Percentiles rank a stretch among this genome's conserved stretches.
These are phyloP conservation scores for Marisa cornuarietis DNA, from an alignment of 1,140 invertebrate genomes.

Conservation along the genomic window DNA sequence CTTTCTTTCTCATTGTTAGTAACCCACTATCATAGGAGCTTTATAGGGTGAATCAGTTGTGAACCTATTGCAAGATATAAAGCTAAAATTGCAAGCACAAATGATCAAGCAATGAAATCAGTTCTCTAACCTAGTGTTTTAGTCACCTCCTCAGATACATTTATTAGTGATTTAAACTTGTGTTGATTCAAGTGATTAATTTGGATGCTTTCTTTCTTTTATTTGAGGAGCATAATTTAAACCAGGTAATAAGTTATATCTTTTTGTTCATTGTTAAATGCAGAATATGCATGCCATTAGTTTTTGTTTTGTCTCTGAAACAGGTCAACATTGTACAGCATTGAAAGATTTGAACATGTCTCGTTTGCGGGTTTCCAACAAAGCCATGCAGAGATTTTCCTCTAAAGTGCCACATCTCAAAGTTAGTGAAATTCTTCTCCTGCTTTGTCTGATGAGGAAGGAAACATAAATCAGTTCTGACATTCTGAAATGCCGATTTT, in stretches of 20 bases:
- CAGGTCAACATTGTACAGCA: conserved; percentile 3
- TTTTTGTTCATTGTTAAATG: background rate
- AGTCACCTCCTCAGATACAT: too few species aligned
- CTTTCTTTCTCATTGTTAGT: too few species aligned
- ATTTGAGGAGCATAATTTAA: background rate
- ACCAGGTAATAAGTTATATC: background rate
- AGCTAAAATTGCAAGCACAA: too few species aligned
- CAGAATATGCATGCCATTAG: background rate
- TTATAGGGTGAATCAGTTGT: too few species aligned
- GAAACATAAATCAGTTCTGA: background rate
- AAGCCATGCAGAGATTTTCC: background rate
- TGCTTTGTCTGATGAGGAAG: background rate
- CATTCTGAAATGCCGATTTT: background rate
- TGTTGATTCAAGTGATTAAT: background rate
- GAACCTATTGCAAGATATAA: too few species aligned
- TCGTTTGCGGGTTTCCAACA: background rate
- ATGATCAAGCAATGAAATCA: too few species aligned
- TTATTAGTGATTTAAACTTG: too few species aligned
- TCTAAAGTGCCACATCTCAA: background rate
- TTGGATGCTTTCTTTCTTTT: background rate
- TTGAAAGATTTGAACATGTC: conserved; percentile 3
- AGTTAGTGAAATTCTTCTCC: background rate
- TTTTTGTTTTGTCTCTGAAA: background rate
- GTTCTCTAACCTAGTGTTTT: too few species aligned
- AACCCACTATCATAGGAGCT: too few species aligned